Conservation (phyloP, 2,113 vertebrate genomes). For the Suricata suricatta region DNA sequence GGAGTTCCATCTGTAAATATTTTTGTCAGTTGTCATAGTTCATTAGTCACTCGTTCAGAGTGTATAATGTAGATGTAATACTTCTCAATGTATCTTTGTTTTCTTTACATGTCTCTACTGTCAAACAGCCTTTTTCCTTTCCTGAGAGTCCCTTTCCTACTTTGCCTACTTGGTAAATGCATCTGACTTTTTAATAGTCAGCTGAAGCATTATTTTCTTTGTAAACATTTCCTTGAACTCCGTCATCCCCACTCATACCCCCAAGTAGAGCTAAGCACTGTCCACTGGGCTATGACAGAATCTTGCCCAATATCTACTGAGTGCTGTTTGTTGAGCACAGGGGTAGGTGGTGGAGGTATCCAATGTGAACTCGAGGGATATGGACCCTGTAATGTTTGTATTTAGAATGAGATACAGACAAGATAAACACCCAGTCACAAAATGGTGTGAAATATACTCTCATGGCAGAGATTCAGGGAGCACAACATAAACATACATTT, state of each 20-base stretch:
- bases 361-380: neutral
- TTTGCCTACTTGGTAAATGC: conserved; percentile 36
- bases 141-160: neutral
- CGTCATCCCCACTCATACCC: neutral
- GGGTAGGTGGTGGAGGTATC: neutral
- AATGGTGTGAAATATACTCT: neutral
- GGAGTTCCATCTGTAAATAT: neutral
- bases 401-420: neutral
- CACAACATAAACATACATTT: neutral
- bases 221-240: neutral
- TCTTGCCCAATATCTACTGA: neutral
- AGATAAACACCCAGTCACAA: neutral
- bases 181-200: neutral
- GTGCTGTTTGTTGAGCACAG: neutral
- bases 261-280: neutral
- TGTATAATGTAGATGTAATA: neutral
- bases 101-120: neutral
- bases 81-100: neutral
- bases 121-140: neutral
- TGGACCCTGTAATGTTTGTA: neutral
- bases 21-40: neutral
- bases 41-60: neutral
- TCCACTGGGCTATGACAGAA: neutral
- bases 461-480: neutral
- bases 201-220: neutral